A percentile compares a stretch with the other conserved stretches of the same genome.
Conservation (phyloP, 2,888 invertebrate species). For the Ectemnius lituratus region DNA sequence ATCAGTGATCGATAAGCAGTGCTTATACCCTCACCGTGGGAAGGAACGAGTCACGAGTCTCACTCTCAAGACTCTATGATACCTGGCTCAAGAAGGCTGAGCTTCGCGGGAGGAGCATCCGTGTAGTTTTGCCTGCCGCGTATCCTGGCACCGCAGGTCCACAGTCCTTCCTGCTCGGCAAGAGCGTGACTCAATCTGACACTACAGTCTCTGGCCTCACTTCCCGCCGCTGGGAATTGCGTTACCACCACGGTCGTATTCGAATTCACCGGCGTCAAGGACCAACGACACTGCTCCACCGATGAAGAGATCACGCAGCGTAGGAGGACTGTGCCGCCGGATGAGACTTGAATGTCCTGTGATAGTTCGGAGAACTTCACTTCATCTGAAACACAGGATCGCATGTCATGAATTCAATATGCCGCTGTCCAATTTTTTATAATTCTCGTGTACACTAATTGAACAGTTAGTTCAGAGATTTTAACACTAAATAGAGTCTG, state of each 20-base stretch:
- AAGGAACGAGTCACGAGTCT: conserved; percentile 39
- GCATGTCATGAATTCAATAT: no score
- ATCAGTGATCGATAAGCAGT: conserved; percentile 38
- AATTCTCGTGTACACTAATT: no score
- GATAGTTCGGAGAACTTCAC: conserved; percentile 75
- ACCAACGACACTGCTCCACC: conserved; percentile 76
- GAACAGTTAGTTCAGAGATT: no score
- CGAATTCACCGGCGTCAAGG: conserved; percentile 71
- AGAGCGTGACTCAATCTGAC: conserved; percentile 72
- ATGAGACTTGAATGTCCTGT: conserved; percentile 74
- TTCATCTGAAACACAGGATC: conserved; percentile 62
- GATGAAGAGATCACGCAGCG: conserved; percentile 72
- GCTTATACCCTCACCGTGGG: conserved; percentile 47
- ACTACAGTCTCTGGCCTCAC: conserved; percentile 75
- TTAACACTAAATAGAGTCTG: no score
- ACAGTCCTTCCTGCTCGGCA: conserved; percentile 74
- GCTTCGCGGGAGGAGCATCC: conserved; percentile 73
- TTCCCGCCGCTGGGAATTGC: conserved; percentile 72
- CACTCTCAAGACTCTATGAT: conserved; percentile 69
- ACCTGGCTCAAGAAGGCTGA: conserved; percentile 76
- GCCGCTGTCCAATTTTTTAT: no score
- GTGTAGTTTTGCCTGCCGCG: conserved; percentile 71
- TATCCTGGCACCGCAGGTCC: conserved; percentile 75
- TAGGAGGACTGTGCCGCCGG: conserved; percentile 71
- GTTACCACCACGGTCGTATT: conserved; percentile 74